Base-by-base conservation (phyloP, 2,797 vertebrate genomes). In the Myotis findleyi region DNA sequence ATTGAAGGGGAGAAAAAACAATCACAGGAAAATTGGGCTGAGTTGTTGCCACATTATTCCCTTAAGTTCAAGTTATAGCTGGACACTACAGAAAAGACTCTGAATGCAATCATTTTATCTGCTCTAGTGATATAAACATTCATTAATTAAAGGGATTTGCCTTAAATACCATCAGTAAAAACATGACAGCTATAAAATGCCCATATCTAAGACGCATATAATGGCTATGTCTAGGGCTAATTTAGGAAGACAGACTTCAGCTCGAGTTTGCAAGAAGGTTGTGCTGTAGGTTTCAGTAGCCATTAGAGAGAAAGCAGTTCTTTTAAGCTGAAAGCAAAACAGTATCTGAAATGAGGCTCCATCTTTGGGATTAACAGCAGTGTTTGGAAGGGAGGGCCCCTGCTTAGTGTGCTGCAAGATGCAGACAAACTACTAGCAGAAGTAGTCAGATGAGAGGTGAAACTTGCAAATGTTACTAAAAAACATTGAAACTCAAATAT, bases 121-220 rank as follows among this genome's bases (percentile, higher is more conserved):
- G 1, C 14, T 51, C 62, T 89, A 86, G 68, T 86, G 36, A 53
- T 10, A 72, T 80, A 89, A 91, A 80, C 49, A 62, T 41, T 69
- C 25, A 82, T 66, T 95, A 81, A 91, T 95, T 87, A 77, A 93
- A 80, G 55, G 38, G 33, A 55, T 27, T n/a, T 49, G 4, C 2
- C 14, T 76, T 77, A 97, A 88, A 12, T 93, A 27, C 20, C 79
- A 44, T 71, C 71, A 68, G 20, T 73, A 51, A 94, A 93, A 95
- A 55, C 47, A 76, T 75, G 69, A 62, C 25, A 47, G 53, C 38
- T 80, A 16, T 49, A 51, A 92, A 87, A 20, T 71, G 21, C 8
- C 23, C 10, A 55, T 47, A 69, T 59, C 17, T 68, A 87, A 84
- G 69, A 83, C n/a, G 69, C 18, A 81, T 92, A 23, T 47, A 55